Evolutionary conservation across 2,797 vertebrate genomes (phyloP).

Genomic region (Cuniculus paca): DNA sequence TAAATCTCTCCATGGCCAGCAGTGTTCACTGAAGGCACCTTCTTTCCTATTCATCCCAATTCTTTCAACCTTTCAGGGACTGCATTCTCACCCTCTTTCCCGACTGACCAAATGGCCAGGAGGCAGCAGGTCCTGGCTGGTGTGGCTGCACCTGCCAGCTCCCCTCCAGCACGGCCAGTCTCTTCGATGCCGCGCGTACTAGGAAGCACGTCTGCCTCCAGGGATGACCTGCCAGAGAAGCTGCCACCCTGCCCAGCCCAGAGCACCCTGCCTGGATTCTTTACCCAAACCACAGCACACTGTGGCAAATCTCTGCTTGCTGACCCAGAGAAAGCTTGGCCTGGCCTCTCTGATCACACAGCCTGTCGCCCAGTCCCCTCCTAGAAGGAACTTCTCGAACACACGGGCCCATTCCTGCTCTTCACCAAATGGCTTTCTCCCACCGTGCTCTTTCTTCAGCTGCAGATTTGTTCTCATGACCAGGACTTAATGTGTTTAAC

Average conservation of each 20-base stretch:
- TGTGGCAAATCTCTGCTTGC: background rate
- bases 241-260: background rate
- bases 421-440: background rate
- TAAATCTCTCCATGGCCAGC: background rate
- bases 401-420: background rate
- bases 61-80: background rate
- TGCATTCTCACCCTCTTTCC: background rate
- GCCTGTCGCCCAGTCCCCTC: too few species aligned
- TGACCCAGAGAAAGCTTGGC: accelerated
- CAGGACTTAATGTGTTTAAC: background rate
- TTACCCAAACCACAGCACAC: background rate
- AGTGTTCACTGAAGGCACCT: background rate
- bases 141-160: accelerated
- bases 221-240: background rate
- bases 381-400: accelerated
- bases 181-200: accelerated
- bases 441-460: background rate
- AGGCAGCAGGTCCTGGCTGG: background rate
- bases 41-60: accelerated
- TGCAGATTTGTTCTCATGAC: background rate
- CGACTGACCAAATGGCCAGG: background rate
- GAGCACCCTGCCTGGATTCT: accelerated
- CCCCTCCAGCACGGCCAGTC: background rate
- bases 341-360: background rate
- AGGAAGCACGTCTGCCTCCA: background rate